Conservation (phyloP, 2,797 vertebrate genomes). For the Lepilemur ruficaudatus region DNA sequence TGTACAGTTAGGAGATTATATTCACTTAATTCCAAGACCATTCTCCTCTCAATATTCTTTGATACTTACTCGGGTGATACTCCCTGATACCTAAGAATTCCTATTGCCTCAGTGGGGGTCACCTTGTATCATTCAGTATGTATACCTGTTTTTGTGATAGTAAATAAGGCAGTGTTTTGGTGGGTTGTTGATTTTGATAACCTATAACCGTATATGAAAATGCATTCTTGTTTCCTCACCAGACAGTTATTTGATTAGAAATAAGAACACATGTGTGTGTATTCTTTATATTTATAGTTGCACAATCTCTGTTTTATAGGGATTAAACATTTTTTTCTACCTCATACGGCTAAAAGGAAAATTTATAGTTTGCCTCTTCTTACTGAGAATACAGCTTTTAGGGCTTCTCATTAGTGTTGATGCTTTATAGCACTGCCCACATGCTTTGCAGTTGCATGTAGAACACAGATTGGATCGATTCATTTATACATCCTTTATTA, state of each 20-base stretch:
- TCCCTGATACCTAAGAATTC: neutral
- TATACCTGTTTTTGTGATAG: neutral
- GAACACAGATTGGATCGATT: constrained; percentile 62
- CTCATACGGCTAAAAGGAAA: neutral
- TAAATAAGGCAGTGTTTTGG: neutral
- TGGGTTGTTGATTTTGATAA: neutral
- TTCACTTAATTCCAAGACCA: neutral
- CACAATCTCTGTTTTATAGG: neutral
- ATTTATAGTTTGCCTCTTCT: neutral
- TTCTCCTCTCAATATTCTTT: neutral
- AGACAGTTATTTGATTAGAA: neutral
- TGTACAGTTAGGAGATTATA: neutral
- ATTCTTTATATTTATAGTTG: neutral
- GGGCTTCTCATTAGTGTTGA: constrained; percentile 51
- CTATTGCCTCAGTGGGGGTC: neutral
- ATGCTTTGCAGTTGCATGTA: constrained; percentile 26
- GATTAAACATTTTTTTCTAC: neutral
- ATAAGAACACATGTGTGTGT: neutral
- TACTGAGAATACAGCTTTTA: constrained; percentile 2
- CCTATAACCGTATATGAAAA: neutral
- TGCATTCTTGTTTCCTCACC: neutral
- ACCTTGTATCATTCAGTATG: neutral
- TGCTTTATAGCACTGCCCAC: constrained; percentile 54
- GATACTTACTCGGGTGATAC: neutral
- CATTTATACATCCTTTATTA: constrained; percentile 63